Evolutionary conservation across 2,797 vertebrate species (phyloP).

Genomic region (Rhabdophis nuchalis): DNA sequence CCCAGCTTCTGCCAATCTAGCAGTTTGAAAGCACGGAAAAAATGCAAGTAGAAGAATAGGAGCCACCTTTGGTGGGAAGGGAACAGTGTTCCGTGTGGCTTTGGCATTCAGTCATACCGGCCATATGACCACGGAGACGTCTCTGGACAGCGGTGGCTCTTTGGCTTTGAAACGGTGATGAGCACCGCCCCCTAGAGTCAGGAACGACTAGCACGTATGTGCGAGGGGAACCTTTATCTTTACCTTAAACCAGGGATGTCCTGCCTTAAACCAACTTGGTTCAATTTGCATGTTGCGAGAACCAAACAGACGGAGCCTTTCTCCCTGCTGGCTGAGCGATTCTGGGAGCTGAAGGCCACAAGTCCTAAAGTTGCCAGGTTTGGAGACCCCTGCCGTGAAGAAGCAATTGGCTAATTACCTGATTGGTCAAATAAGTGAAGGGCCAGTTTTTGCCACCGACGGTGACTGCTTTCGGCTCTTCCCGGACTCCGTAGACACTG

Average conservation of each 20-base stretch:
- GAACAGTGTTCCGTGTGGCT: too few species aligned
- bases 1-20: too few species aligned
- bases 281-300: background rate
- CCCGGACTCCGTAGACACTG: constrained; percentile 77
- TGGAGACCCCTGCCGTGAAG: background rate
- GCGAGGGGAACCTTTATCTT: too few species aligned
- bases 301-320: background rate
- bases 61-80: too few species aligned
- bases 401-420: constrained; percentile 63
- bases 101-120: too few species aligned
- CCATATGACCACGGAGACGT: too few species aligned
- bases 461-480: constrained; percentile 71
- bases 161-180: too few species aligned
- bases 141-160: too few species aligned
- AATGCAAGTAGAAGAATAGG: too few species aligned
- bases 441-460: constrained; percentile 76
- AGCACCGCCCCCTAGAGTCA: too few species aligned
- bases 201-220: too few species aligned
- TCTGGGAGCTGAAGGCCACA: background rate
- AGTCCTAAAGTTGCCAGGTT: background rate
- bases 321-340: background rate
- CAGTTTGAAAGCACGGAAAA: too few species aligned
- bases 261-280: background rate
- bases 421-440: constrained; percentile 76
- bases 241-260: background rate